Evolutionary conservation across 2,888 invertebrate species (phyloP).

Genomic region (Geotrupes spiniger): DNA sequence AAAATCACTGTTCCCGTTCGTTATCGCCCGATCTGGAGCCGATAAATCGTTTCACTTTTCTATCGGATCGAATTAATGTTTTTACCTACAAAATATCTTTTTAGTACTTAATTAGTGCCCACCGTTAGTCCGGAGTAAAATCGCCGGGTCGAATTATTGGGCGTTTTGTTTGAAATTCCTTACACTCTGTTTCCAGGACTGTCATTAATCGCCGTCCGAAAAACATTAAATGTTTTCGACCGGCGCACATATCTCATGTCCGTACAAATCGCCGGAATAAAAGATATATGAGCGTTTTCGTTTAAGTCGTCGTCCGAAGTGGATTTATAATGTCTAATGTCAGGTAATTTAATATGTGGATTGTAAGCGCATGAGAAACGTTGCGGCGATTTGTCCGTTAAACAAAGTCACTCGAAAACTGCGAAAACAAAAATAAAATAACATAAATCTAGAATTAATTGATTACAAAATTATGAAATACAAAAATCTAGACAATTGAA

Average conservation of each 20-base stretch:
- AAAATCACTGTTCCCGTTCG: constrained; percentile 36
- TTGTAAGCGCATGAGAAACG: too few species aligned
- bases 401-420: too few species aligned
- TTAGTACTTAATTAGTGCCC: constrained; percentile 38
- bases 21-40: constrained; percentile 37
- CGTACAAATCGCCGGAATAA: too few species aligned
- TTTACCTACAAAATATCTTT: constrained; percentile 23
- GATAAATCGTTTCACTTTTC: constrained; percentile 33
- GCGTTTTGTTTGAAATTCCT: constrained; percentile 3
- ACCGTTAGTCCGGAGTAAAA: constrained; percentile 23
- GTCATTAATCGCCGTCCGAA: constrained; percentile 22
- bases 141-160: constrained; percentile 2
- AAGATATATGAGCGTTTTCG: too few species aligned
- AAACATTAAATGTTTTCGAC: not conserved
- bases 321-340: too few species aligned
- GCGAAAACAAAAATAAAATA: too few species aligned
- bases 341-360: too few species aligned
- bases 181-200: constrained; percentile 15
- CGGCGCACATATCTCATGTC: constrained; percentile 1
- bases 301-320: too few species aligned
- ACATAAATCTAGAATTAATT: too few species aligned
- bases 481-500: too few species aligned
- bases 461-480: too few species aligned
- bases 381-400: too few species aligned
- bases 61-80: not conserved